Percentiles rank a stretch among this genome's conserved stretches.
Conservation (phyloP, 2,888 invertebrate species). For the Meghimatium bilineatum region DNA sequence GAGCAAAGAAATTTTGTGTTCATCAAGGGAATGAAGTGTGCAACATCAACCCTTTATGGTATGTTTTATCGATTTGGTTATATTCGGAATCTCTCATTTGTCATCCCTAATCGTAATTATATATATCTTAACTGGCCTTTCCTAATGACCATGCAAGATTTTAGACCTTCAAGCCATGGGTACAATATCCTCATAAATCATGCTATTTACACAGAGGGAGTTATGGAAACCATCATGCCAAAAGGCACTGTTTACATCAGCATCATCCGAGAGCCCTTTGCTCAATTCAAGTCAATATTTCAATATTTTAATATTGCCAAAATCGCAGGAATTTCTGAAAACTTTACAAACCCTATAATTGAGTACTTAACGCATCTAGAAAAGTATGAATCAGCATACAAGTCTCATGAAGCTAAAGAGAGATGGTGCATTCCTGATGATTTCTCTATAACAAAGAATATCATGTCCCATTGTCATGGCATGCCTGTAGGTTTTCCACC, state of each 20-base stretch:
- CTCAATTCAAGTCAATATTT: constrained; percentile 71
- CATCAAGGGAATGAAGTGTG: constrained; percentile 76
- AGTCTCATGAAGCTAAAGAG: constrained; percentile 51
- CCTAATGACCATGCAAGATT: constrained; percentile 62
- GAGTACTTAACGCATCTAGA: constrained; percentile 67
- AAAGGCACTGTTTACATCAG: constrained; percentile 67
- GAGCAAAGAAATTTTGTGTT: constrained; percentile 67
- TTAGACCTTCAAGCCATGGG: constrained; percentile 61
- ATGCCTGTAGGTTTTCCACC: constrained; percentile 72
- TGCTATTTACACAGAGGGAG: constrained; percentile 67
- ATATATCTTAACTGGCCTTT: constrained; percentile 75
- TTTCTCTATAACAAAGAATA: constrained; percentile 71
- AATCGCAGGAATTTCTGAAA: constrained; percentile 58
- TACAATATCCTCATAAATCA: constrained; percentile 74
- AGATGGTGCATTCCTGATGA: constrained; percentile 71
- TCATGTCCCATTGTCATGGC: constrained; percentile 73
- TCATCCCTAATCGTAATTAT: constrained; percentile 64
- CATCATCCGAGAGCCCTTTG: constrained; percentile 72
- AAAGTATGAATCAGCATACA: constrained; percentile 68
- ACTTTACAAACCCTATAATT: constrained; percentile 54
- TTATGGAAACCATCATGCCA: constrained; percentile 69
- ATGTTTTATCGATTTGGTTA: constrained; percentile 72
- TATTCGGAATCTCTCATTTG: constrained; percentile 66
- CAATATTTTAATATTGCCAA: constrained; percentile 69
- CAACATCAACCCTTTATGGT: constrained; percentile 71